Evolutionary conservation across 1,140 invertebrate species (phyloP).

Genomic region (Lasaia peninsularis): DNA sequence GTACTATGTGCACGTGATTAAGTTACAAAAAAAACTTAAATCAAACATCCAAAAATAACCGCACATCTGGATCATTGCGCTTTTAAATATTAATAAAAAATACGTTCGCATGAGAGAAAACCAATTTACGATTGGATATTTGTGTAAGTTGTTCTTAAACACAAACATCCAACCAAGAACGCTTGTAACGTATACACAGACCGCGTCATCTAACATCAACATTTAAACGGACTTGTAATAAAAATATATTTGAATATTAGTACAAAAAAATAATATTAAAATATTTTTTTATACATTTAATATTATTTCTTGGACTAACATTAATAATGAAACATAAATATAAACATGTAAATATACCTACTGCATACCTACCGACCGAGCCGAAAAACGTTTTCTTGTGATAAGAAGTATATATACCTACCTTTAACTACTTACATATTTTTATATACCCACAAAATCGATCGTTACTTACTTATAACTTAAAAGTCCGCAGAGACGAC

Average conservation of each 20-base stretch:
- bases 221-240: neutral
- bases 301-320: conserved; percentile 13
- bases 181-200: neutral
- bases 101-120: neutral
- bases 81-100: neutral
- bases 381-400: conserved; percentile 39
- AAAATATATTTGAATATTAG: neutral
- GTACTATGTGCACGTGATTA: too few relatives aligned
- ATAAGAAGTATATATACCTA: conserved; percentile 27
- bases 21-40: too few relatives aligned
- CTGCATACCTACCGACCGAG: conserved; percentile 59
- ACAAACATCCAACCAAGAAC: neutral
- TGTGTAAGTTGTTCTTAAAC: neutral
- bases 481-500: conserved; percentile 20
- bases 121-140: neutral
- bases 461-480: conserved; percentile 28
- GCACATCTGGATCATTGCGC: too few relatives aligned
- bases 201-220: conserved; percentile 6
- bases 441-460: conserved; percentile 19
- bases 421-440: conserved; percentile 31
- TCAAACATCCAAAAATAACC: too few relatives aligned
- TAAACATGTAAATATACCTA: conserved; percentile 23
- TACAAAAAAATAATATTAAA: too few relatives aligned
- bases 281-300: neutral
- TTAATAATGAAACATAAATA: conserved; percentile 15